Conservation (phyloP, 2,888 invertebrate genomes). For the Andrena bucephala region DNA sequence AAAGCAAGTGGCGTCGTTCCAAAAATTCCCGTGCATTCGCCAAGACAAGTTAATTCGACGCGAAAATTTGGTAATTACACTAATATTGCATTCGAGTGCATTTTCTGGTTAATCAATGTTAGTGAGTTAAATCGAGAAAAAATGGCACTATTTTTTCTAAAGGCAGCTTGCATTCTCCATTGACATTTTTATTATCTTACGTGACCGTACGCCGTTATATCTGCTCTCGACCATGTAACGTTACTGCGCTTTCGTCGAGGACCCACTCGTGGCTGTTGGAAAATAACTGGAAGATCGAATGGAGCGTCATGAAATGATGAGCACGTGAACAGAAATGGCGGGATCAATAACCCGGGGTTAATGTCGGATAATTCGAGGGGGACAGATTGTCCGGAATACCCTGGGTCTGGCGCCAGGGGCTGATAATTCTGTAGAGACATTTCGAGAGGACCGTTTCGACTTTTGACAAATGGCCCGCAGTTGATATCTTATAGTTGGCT, state of each 20-base stretch:
- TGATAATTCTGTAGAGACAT: slow-evolving; percentile 68
- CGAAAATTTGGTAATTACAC: no score
- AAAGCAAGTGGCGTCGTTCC: no score
- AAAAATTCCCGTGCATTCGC: no score
- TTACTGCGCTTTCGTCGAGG: slow-evolving; percentile 7
- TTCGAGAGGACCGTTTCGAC: slow-evolving; percentile 73
- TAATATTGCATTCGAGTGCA: no score
- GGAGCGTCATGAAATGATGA: slow-evolving; percentile 43
- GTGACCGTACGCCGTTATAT: slow-evolving; percentile 8
- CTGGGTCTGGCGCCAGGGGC: slow-evolving; percentile 57
- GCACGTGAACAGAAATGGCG: slow-evolving; percentile 40
- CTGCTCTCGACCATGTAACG: not conserved
- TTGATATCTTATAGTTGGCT: slow-evolving; percentile 73
- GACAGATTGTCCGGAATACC: slow-evolving; percentile 72
- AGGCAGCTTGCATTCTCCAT: no score
- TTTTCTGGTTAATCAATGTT: no score
- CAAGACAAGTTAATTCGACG: no score
- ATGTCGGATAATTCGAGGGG: slow-evolving; percentile 73
- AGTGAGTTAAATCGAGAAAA: no score
- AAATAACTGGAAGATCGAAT: slow-evolving; percentile 47
- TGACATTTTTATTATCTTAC: not conserved
- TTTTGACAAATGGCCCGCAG: slow-evolving; percentile 79
- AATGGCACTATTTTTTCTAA: no score
- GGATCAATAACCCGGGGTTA: slow-evolving; percentile 71
- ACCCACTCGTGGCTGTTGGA: slow-evolving; percentile 22